Base-by-base conservation (phyloP, 2,888 invertebrate genomes). In the Orthosia cruda region DNA sequence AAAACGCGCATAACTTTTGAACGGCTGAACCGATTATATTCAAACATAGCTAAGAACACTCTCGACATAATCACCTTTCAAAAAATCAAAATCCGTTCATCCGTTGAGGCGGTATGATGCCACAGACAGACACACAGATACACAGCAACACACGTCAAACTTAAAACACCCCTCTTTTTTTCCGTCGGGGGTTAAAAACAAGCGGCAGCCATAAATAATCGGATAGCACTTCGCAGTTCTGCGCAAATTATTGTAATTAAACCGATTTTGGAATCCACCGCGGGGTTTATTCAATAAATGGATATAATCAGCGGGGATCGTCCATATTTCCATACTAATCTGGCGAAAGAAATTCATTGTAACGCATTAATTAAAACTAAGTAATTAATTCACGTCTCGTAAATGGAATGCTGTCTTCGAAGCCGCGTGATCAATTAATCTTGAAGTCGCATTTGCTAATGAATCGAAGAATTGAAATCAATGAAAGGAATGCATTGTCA, bases 211-310 rank as follows among this genome's bases (percentile, higher is more conserved):
- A 50, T 11, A 4, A 18, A 47, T 20, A 13, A 50, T 64, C 7
- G 16, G 3, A 32, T 11, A 52, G 15, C 32, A 52, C 4, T 32
- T 40, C 40, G 40, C 40, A 40, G 40, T 26, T 12, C 32, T 40
- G 81, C n/a, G 66, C 45, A 81, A 76, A 76, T 81, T 45, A 66
- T 40, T 20, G 52, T 57, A 62, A 81, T 76, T 49, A 55, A 73
- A 59, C 18, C 16, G 13, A 23, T 26, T 63, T 61, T n/a, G 49
- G 45, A 57, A 68, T 63, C 50, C 20, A 50, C 12, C 11, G 13
- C 12, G 40, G n/a, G 26, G 80, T 67, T 70, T 75, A 80, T 81
- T 82, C 71, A 85, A 74, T 54, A 50, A 71, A 71, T 84, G 47
- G 20, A 52, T 74, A 54, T 71, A 71, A 66, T 71, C 68, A 66